Evolutionary conservation across 2,797 vertebrate species (phyloP).

Genomic region (Remorina albescens): DNA sequence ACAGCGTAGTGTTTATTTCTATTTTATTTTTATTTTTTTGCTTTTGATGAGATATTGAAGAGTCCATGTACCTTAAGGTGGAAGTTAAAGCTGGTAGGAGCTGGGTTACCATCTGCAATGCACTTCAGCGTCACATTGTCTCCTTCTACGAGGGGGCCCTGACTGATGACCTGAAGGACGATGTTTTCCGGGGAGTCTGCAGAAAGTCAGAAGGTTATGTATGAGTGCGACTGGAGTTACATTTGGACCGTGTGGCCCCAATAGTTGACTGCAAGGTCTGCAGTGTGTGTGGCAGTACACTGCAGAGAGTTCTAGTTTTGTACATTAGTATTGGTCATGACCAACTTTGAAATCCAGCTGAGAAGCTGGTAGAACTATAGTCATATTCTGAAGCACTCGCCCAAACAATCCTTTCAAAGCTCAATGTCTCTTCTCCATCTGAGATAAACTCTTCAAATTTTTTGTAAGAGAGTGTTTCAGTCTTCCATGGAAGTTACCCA

Average conservation of each 20-base stretch:
- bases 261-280: conserved; percentile 26
- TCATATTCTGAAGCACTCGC: conserved; percentile 64
- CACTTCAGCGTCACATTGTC: conserved; percentile 94
- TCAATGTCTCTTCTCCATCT: conserved; percentile 59
- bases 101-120: conserved; percentile 94
- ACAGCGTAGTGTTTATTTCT: too few relatives aligned
- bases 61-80: conserved; percentile 89
- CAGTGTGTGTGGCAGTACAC: conserved; percentile 36
- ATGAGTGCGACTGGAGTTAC: conserved; percentile 2
- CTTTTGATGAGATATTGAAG: neutral
- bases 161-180: conserved; percentile 85
- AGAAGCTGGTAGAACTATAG: conserved; percentile 54
- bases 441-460: conserved; percentile 55
- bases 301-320: conserved; percentile 55
- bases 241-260: conserved; percentile 27
- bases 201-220: conserved; percentile 40
- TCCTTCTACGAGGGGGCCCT: conserved; percentile 89
- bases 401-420: conserved; percentile 70
- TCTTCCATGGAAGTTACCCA: too few relatives aligned
- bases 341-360: conserved; percentile 54
- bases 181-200: conserved; percentile 96
- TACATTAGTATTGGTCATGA: conserved; percentile 45
- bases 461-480: conserved; percentile 46
- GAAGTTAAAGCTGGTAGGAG: conserved; percentile 93
- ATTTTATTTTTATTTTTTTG: too few relatives aligned